These are phyloP conservation scores for Romanogobio albipinnatus DNA, from an alignment of 2,113 vertebrate species.

Conservation along the genomic window DNA sequence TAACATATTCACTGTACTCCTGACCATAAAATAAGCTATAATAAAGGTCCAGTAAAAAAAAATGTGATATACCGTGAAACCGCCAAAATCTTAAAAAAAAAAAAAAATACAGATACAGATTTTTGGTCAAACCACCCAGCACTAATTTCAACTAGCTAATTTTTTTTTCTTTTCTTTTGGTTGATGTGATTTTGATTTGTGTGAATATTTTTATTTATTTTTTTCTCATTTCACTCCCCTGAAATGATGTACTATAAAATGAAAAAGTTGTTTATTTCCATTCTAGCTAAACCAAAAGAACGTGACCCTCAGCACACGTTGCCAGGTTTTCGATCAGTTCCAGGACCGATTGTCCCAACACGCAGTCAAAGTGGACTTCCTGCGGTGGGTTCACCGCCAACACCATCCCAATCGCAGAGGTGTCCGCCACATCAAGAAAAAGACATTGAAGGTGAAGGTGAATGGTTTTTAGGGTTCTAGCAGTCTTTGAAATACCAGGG, in stretches of 20 bases:
- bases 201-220: too few relatives aligned
- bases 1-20: too few relatives aligned
- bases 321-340: slow-evolving; percentile 97
- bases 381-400: slow-evolving; percentile 91
- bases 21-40: too few relatives aligned
- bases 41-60: too few relatives aligned
- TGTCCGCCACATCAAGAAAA: slow-evolving; percentile 83
- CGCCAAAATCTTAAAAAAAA: too few relatives aligned
- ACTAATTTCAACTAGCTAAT: too few relatives aligned
- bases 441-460: slow-evolving; percentile 92
- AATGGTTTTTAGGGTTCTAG: too few relatives aligned
- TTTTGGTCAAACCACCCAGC: too few relatives aligned
- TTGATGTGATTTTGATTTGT: background rate
- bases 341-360: slow-evolving; percentile 98
- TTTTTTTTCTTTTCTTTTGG: background rate
- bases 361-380: slow-evolving; percentile 94
- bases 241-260: background rate
- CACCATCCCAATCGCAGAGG: slow-evolving; percentile 87
- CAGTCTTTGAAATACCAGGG: too few relatives aligned
- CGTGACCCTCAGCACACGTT: slow-evolving; percentile 94
- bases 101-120: too few relatives aligned
- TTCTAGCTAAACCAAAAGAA: slow-evolving; percentile 94
- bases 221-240: background rate
- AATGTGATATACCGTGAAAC: too few relatives aligned
- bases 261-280: slow-evolving; percentile 3